A percentile compares a stretch with the other conserved stretches of the same genome.
phyloP scores from a whole-genome alignment of 2,888 invertebrate genomes.

The Drosophila atroscutellata region DNA sequence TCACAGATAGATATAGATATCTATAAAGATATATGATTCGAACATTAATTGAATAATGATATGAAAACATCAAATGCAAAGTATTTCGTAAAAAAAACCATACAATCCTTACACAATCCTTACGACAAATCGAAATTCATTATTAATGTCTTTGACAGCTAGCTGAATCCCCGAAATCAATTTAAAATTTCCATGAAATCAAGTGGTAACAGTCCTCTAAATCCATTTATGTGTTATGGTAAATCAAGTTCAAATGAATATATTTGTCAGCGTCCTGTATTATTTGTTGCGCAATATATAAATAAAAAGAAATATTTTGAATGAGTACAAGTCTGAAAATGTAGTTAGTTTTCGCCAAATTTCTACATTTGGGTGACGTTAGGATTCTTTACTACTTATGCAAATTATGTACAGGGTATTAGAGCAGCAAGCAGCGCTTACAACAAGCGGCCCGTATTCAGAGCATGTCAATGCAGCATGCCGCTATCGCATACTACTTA shows the following conservation, averaged over 20 bases:
- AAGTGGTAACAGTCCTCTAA: background rate
- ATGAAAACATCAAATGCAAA: background rate
- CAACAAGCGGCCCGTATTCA: constrained; percentile 69
- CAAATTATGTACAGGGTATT: constrained; percentile 37
- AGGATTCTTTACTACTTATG: background rate
- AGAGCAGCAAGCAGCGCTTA: constrained; percentile 33
- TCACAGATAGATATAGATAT: background rate
- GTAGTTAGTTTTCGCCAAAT: background rate
- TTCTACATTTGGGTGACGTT: background rate
- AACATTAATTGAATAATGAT: too few species aligned
- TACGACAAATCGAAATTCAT: background rate
- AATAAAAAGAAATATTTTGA: background rate
- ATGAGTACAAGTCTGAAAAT: background rate
- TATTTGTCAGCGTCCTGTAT: background rate
- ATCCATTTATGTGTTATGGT: background rate
- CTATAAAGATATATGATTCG: background rate
- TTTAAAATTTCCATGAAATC: background rate
- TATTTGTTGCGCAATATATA: background rate
- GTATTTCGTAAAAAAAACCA: background rate
- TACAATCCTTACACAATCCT: background rate
- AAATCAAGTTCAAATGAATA: background rate
- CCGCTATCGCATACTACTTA: constrained; percentile 52
- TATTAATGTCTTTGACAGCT: background rate
- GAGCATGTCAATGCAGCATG: constrained; percentile 79
- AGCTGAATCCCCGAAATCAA: background rate